Base-by-base conservation (phyloP, 2,113 vertebrate genomes). In the Phycodurus eques region DNA sequence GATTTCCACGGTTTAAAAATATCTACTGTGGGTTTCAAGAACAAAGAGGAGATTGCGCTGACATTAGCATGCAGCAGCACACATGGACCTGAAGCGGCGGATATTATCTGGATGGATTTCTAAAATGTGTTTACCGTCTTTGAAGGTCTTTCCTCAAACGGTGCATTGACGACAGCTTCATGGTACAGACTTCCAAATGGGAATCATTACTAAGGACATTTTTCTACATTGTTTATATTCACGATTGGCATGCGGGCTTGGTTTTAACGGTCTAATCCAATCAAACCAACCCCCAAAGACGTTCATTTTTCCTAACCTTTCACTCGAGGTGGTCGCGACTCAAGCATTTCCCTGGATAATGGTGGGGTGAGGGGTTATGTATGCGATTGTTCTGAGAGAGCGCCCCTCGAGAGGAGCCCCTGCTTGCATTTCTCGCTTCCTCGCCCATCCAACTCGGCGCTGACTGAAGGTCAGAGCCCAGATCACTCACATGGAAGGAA, bases 1-100 rank as follows among this genome's bases (percentile, higher is more conserved):
- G 61, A 90, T 89, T 92, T 89, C 71, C 88, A 87, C 67, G 88
- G 88, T 89, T 90, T 91, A 91, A 90, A 90, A 91, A 91, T 90
- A 90, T 79, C 87, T 85, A 82, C 72, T 59, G 84, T 83, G 85
- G 87, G 83, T 87, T 88, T 87, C 80, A 91, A 89, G 88, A 90
- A 91, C 89, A 92, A 91, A 90, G 84, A 87, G 88, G 79, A 86
- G 86, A 87, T 88, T 80, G 86, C 80, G 80, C 77, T 78, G 70
- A 60, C 85, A 90, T 92, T 92, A 88, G 79, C 85, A 92, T 91
- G 84, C 90, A 62, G 87, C 84, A 73, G 82, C 85, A 83, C 80
- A 78, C 75, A 72, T 67, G 80, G 76, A 75, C 78, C 83, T 76
- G 79, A 76, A 88, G 87, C 85, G 65, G 70, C 35, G 76, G 81